Evolutionary conservation across 1,140 invertebrate species (phyloP).

Genomic region (Drosophila eugracilis): DNA sequence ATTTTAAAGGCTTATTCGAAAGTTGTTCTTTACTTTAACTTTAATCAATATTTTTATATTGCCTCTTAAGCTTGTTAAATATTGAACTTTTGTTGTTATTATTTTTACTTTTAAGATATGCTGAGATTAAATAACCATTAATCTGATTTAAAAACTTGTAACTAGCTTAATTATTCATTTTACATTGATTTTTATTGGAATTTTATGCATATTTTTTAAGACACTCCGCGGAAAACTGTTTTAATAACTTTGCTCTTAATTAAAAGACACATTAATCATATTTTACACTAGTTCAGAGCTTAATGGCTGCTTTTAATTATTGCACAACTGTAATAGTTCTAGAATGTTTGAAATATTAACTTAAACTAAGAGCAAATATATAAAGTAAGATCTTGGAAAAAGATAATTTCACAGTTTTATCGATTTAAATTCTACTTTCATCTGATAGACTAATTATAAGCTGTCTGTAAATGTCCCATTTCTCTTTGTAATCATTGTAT

Average conservation of each 20-base stretch:
- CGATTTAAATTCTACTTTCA: slow-evolving; percentile 4
- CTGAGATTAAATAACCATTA: neutral
- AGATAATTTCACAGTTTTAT: neutral
- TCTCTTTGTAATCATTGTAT: slow-evolving; percentile 25
- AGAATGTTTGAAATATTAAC: neutral
- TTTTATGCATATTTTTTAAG: neutral
- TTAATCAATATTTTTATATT: no score
- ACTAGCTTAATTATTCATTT: neutral
- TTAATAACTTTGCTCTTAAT: neutral
- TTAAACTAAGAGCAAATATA: neutral
- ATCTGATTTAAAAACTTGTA: neutral
- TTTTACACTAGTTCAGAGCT: no score
- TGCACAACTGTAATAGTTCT: neutral
- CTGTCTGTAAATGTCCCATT: slow-evolving; percentile 17
- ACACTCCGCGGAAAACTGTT: neutral
- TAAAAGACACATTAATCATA: neutral
- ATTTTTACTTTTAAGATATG: neutral
- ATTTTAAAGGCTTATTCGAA: no score
- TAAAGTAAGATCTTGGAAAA: neutral
- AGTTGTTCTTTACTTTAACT: no score
- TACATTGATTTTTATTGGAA: neutral
- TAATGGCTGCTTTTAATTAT: neutral
- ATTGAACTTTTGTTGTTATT: no score
- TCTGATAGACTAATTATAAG: slow-evolving; percentile 23
- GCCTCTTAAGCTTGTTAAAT: no score